These are phyloP conservation scores for Halictus quadricinctus DNA, from an alignment of 2,888 invertebrate species.

Conservation along the genomic window DNA sequence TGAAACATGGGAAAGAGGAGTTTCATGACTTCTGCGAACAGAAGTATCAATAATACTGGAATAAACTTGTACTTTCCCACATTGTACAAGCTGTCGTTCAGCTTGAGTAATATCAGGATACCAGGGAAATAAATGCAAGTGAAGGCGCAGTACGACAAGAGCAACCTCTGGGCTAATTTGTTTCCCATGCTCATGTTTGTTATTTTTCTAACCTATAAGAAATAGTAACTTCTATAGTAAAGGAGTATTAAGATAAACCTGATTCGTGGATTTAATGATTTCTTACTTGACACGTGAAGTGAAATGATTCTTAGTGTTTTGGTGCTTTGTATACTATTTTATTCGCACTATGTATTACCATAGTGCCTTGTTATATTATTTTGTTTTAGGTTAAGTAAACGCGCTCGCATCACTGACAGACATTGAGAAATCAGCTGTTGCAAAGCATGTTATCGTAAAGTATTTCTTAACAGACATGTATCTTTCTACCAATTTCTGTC, in stretches of 20 bases:
- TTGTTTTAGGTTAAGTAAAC: neutral
- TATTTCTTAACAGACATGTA: neutral
- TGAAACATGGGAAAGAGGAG: slow-evolving; percentile 76
- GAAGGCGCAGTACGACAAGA: slow-evolving; percentile 84
- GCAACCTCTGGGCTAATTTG: slow-evolving; percentile 70
- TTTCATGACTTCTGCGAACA: slow-evolving; percentile 85
- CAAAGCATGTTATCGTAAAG: neutral
- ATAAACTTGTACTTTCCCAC: slow-evolving; percentile 84
- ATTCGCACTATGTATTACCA: neutral
- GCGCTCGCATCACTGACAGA: neutral
- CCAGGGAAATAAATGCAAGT: slow-evolving; percentile 86
- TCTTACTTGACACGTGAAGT: slow-evolving; percentile 32
- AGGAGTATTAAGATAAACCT: neutral
- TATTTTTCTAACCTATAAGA: slow-evolving; percentile 39
- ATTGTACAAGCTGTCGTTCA: slow-evolving; percentile 85
- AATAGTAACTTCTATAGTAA: neutral
- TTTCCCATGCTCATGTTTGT: slow-evolving; percentile 47
- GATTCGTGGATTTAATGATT: neutral
- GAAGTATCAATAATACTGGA: slow-evolving; percentile 79
- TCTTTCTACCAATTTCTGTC: neutral
- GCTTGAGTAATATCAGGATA: slow-evolving; percentile 84
- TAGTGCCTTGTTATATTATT: slow-evolving; percentile 8
- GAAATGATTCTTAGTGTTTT: slow-evolving; percentile 13
- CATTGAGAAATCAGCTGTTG: slow-evolving; percentile 28
- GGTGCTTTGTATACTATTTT: slow-evolving; percentile 1